A percentile compares a stretch with the other conserved stretches of the same genome.
These are phyloP conservation scores for Eugnorisma glareosa DNA, from an alignment of 2,888 invertebrate species.

Conservation along the genomic window DNA sequence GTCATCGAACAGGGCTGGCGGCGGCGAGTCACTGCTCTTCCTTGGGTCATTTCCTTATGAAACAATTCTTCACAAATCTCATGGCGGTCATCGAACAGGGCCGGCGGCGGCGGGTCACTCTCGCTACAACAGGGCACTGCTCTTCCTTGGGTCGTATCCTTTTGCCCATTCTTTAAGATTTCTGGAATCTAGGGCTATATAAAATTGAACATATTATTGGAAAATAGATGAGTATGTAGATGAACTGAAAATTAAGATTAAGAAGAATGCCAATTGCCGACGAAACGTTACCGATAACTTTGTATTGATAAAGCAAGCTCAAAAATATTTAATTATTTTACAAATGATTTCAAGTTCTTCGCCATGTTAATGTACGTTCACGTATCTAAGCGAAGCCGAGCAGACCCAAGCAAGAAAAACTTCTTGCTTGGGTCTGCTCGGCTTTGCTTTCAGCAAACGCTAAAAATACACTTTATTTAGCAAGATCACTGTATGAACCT, in stretches of 20 bases:
- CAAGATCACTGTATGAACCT: neutral
- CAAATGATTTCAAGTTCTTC: neutral
- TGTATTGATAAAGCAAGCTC: neutral
- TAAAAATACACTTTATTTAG: neutral
- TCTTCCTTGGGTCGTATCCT: neutral
- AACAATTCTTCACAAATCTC: neutral
- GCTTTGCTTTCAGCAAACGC: too few relatives aligned
- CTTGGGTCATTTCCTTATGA: neutral
- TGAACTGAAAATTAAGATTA: neutral
- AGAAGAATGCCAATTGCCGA: neutral
- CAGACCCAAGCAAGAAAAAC: neutral
- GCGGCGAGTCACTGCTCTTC: neutral
- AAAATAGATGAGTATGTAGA: neutral
- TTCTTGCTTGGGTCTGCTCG: too few relatives aligned
- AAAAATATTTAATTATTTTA: constrained; percentile 12
- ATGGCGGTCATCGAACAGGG: neutral
- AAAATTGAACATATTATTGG: neutral
- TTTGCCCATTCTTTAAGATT: neutral
- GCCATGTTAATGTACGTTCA: neutral
- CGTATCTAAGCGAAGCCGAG: neutral
- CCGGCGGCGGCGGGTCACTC: neutral
- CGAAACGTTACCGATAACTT: neutral
- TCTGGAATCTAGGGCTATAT: neutral
- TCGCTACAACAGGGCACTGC: neutral
- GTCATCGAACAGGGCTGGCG: neutral